Conservation (phyloP, 2,888 invertebrate genomes). For the Drosophila vallismaia region DNA sequence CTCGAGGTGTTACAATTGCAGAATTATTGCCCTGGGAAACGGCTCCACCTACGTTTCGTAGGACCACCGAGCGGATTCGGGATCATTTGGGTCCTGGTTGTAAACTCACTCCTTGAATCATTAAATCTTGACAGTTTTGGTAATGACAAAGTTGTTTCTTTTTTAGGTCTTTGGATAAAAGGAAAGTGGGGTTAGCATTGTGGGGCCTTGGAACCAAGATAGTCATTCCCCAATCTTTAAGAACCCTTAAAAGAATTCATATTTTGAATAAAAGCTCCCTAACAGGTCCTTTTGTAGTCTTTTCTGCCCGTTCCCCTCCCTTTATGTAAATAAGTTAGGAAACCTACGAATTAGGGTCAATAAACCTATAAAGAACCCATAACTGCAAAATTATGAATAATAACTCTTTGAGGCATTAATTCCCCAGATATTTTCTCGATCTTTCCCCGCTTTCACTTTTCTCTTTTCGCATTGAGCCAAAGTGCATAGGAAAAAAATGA, state of each 20-base stretch:
- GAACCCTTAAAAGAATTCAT: too few relatives aligned
- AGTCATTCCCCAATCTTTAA: too few relatives aligned
- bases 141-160: neutral
- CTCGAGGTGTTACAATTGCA: conserved; percentile 71
- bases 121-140: conserved; percentile 19
- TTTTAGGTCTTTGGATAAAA: conserved; percentile 52
- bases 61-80: conserved; percentile 60
- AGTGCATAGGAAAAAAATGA: conserved; percentile 64
- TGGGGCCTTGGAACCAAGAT: too few relatives aligned
- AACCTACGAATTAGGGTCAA: conserved; percentile 39
- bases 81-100: conserved; percentile 11
- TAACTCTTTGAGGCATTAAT: neutral
- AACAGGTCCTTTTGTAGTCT: too few relatives aligned
- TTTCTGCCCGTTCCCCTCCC: too few relatives aligned
- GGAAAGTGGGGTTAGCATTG: conserved; percentile 21
- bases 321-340: too few relatives aligned
- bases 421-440: conserved; percentile 3
- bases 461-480: conserved; percentile 14
- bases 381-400: neutral
- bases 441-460: conserved; percentile 5
- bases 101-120: conserved; percentile 41
- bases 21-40: conserved; percentile 77
- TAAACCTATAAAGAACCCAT: conserved; percentile 29
- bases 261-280: too few relatives aligned
- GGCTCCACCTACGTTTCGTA: conserved; percentile 72